Conservation (phyloP, 2,113 vertebrate genomes). For the Acrocephalus arundinaceus region DNA sequence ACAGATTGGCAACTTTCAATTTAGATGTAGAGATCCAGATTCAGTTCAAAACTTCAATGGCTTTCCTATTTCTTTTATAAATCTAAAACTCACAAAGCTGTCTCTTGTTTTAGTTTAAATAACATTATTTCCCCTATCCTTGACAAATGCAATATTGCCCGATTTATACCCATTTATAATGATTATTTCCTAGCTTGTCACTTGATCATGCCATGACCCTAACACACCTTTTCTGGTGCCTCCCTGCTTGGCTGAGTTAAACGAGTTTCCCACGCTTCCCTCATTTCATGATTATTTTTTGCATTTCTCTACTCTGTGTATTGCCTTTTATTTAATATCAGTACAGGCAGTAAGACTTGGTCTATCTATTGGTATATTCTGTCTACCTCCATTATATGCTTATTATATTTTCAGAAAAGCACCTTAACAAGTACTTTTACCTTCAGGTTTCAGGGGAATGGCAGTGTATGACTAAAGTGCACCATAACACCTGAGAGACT, state of each 20-base stretch:
- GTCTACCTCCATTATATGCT: neutral
- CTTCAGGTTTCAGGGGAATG: neutral
- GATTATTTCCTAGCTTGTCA: neutral
- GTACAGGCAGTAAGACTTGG: neutral
- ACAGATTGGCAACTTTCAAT: neutral
- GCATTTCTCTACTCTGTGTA: neutral
- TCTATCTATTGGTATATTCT: neutral
- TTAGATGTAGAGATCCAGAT: neutral
- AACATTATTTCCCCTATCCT: neutral
- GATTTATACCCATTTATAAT: neutral
- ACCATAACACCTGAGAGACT: neutral
- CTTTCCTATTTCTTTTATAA: neutral
- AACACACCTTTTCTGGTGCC: neutral
- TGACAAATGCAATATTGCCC: neutral
- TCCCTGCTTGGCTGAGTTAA: neutral
- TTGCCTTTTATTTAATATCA: neutral
- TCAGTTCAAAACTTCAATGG: neutral
- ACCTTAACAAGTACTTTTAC: neutral
- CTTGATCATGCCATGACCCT: neutral
- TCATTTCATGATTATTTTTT: neutral
- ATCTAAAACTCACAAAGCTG: neutral
- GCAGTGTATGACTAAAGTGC: neutral
- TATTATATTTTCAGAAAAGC: neutral
- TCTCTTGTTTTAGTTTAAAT: neutral
- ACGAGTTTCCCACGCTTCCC: rapidly evolving